Conservation (phyloP, 2,888 invertebrate genomes). For the Cerceris rybyensis region DNA sequence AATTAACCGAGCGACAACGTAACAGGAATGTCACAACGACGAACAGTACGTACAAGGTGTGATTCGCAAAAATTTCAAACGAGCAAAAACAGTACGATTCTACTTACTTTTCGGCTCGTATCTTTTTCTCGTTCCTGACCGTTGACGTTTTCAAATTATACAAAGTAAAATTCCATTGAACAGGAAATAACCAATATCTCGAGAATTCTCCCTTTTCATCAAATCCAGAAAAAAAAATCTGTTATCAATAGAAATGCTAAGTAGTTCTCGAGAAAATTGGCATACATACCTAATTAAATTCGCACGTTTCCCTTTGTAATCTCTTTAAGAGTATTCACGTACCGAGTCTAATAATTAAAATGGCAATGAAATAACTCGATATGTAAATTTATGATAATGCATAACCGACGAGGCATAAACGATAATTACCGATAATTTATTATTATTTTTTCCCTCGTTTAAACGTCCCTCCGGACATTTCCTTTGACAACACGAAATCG, state of each 20-base stretch:
- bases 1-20: constrained; percentile 73
- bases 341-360: constrained; percentile 29
- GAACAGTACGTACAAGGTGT: constrained; percentile 14
- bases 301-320: background rate
- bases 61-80: constrained; percentile 26
- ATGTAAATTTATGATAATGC: constrained; percentile 52
- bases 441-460: constrained; percentile 33
- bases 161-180: background rate
- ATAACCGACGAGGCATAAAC: constrained; percentile 3
- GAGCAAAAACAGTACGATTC: background rate
- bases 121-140: background rate
- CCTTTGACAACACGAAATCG: constrained; percentile 10
- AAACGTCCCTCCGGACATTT: constrained; percentile 9
- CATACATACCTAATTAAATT: constrained; percentile 1
- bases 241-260: constrained; percentile 29
- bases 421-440: constrained; percentile 47
- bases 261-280: constrained; percentile 6
- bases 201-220: background rate
- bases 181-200: background rate
- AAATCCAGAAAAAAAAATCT: constrained; percentile 1
- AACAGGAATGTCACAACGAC: constrained; percentile 22
- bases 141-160: constrained; percentile 2
- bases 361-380: constrained; percentile 27
- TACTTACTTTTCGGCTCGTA: constrained; percentile 2
- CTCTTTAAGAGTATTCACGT: constrained; percentile 1